Evolutionary conservation across 1,140 invertebrate genomes (phyloP), one percentile per base, ranked within the genome.

Genomic region (Chrysomallon squamiferum): DNA sequence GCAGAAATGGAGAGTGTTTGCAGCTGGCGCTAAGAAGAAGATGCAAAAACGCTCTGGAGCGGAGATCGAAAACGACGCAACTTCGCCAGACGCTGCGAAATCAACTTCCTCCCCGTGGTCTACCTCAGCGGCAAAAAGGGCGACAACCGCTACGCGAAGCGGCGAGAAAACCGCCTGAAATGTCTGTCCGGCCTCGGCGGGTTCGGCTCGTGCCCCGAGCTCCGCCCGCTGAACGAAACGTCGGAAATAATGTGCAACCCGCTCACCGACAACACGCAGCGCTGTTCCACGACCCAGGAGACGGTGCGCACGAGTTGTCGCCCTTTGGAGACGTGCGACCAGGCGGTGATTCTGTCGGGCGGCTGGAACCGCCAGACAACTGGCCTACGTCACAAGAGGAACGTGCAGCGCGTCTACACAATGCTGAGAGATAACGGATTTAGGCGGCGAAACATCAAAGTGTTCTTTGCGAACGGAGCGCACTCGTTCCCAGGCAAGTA

Each of bases 391-490:
- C 80, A 84, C 41, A 61, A 80, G 20, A 47, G 79, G 11, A 88
- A 88, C 65, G 64, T 88, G 3, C 62, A 75, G 4, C 65, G 71
- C 2, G 77, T 89, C 54, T 84, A 87, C 59, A 68, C 80, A 20
- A 84, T 87, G 82, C 79, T 89, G 4, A 68, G 81, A 47, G 69
- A 77, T 22, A 84, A 86, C 74, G 88, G 88, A 33, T 89, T 89
- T 70, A 79, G 76, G 6, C 75, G 79, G 29, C 76, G 82, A 20
- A 88, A 88, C 65, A 87, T 89, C 41, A 87, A 88, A 69, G 83
- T 87, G 5, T 89, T 89, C 77, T 89, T 84, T 71, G 88, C 87
- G 27, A 89, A 89, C 69, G 88, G 88, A 45, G 73, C 75, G 4
- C 59, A 63, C 11, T 72, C 73, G 3, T 62, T 81, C 9, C 59